Base-by-base conservation (phyloP, 2,888 invertebrate species). In the Mellilla xanthometata region DNA sequence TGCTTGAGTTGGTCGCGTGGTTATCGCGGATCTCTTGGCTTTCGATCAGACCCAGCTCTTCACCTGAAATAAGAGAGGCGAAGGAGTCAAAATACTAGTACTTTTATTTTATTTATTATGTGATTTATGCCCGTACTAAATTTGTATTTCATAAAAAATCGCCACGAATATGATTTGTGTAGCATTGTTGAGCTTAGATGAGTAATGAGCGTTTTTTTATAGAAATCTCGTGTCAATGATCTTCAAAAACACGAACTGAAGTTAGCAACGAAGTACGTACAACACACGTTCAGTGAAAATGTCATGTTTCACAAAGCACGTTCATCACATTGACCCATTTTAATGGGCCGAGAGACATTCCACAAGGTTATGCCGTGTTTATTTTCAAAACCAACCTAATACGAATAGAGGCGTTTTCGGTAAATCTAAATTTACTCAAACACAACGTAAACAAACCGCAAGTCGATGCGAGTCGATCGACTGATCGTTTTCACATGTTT, bases 321-420 rank as follows among this genome's bases (percentile, higher is more conserved):
- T 76, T 77, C 72, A 80, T 84, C 73, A 80, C 88, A 87, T 86
- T 89, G 88, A 89, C 88, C 88, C 72, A 88, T 81, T 88, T 88
- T 76, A 74, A 69, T 76, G 69, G 68, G 72, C 67, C 65, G 73
- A 78, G 74, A 78, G 73, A 81, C 78, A 81, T 53, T 77, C 76
- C 62, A 71, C 87, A 87, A 88, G 89, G 88, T 85, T 84, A 72
- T 73, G 60, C 65, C 49, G 65, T 79, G 84, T 85, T 85, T 86
- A 86, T 87, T 85, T 86, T 86, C 80, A 81, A 85, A 84, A 81
- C 83, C 72, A 73, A 77, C 82, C 80, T 77, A 83, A 86, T 83
- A 82, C 76, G 84, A 81, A 75, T 77, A 73, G 76, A 68, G 62
- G 74, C 78, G 76, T 74, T 79, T 81, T 73, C 78, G 69, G 77